Conservation (phyloP, 2,888 invertebrate genomes). For the Frankliniella fusca region DNA sequence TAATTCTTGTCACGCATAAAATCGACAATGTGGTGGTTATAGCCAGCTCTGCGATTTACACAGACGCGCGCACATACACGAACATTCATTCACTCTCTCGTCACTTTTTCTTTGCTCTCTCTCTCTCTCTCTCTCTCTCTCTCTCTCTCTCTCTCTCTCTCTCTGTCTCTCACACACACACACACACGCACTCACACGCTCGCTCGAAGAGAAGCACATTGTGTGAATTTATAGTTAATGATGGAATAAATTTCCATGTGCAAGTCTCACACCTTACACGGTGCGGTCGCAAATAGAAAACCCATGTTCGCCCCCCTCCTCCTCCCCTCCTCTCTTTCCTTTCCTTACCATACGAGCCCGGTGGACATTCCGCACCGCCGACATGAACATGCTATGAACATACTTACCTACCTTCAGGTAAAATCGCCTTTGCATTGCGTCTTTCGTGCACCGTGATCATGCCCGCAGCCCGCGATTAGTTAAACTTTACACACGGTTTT, state of each 20-base stretch:
- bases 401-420: too few relatives aligned
- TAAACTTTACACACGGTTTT: too few relatives aligned
- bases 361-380: not conserved
- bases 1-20: constrained; percentile 24
- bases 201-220: not conserved
- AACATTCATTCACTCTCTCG: constrained; percentile 9
- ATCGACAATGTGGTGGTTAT: constrained; percentile 7
- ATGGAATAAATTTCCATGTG: constrained; percentile 21
- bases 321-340: not conserved
- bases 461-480: too few relatives aligned
- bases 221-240: constrained; percentile 24
- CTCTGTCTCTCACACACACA: not conserved
- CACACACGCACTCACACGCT: not conserved
- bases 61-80: not conserved
- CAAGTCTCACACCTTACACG: constrained; percentile 24
- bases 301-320: constrained; percentile 8
- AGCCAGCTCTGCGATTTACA: not conserved
- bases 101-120: not conserved
- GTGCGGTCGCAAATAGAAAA: constrained; percentile 16
- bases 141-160: not conserved
- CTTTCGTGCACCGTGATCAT: too few relatives aligned
- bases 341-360: not conserved
- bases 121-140: not conserved
- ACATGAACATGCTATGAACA: too few relatives aligned
- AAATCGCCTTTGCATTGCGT: too few relatives aligned